phyloP scores from a whole-genome alignment of 2,113 vertebrate genomes.

The Tricholaema leucomelas region DNA sequence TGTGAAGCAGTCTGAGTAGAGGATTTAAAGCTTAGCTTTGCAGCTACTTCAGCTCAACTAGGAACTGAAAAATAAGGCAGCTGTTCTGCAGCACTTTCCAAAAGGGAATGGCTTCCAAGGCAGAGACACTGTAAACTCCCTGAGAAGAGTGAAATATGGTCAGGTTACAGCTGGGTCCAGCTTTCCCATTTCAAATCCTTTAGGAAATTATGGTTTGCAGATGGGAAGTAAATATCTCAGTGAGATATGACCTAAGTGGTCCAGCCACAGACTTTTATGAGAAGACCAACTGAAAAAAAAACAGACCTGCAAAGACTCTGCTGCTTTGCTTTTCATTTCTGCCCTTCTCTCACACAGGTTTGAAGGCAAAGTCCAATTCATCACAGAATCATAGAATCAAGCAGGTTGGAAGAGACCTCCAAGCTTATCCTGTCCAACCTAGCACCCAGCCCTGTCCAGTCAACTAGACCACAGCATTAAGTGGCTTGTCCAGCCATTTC shows the following conservation, averaged over 20 bases:
- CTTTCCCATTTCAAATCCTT: slow-evolving; percentile 9
- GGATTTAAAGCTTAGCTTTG: slow-evolving; percentile 3
- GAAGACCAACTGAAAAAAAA: neutral
- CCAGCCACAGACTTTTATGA: neutral
- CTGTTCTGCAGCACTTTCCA: neutral
- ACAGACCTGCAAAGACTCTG: neutral
- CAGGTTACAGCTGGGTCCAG: neutral
- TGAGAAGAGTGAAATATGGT: neutral
- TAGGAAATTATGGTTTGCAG: neutral
- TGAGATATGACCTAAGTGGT: neutral
- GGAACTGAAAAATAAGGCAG: neutral
- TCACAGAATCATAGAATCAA: no score
- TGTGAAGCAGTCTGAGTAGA: neutral
- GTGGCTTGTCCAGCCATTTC: no score
- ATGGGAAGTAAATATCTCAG: neutral
- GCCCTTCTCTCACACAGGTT: neutral
- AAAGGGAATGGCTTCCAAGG: neutral
- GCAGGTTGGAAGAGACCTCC: no score
- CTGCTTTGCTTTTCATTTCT: neutral
- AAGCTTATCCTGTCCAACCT: no score
- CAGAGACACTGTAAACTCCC: neutral
- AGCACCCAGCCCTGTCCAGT: no score
- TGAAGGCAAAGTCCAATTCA: neutral
- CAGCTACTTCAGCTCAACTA: neutral
- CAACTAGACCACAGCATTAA: no score